Evolutionary conservation across 1,140 invertebrate species (phyloP).

Genomic region (Trachymyrmex cornetzi): DNA sequence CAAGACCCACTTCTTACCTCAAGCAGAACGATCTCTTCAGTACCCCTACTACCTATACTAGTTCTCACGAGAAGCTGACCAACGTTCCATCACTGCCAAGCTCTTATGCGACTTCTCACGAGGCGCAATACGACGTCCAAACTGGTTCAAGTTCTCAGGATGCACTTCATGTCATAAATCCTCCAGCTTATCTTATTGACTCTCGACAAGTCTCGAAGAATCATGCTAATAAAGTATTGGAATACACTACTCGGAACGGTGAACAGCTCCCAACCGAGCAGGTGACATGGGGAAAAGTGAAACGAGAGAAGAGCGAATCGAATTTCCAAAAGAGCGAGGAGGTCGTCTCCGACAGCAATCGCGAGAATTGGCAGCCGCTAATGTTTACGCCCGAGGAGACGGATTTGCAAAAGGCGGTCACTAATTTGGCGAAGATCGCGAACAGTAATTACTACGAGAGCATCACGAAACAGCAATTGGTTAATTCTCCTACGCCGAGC

Average conservation of each 20-base stretch:
- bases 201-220: background rate
- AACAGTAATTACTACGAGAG: background rate
- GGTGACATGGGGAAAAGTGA: conserved; percentile 13
- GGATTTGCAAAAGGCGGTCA: background rate
- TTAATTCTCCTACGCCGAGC: background rate
- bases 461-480: background rate
- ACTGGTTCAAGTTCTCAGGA: background rate
- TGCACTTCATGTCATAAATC: conserved; percentile 30
- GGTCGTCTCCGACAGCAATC: background rate
- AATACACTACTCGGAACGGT: background rate
- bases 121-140: background rate
- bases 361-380: conserved; percentile 24
- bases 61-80: background rate
- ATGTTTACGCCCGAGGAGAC: background rate
- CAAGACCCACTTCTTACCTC: conserved; percentile 1
- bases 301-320: conserved; percentile 6
- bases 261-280: background rate
- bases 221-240: background rate
- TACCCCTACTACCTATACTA: background rate
- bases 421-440: background rate
- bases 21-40: background rate
- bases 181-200: background rate
- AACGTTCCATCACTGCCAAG: background rate
- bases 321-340: conserved; percentile 11
- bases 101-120: background rate